A percentile compares a stretch with the other conserved stretches of the same genome.
Conservation (phyloP, 1,140 invertebrate genomes). For the Anadara kagoshimensis region DNA sequence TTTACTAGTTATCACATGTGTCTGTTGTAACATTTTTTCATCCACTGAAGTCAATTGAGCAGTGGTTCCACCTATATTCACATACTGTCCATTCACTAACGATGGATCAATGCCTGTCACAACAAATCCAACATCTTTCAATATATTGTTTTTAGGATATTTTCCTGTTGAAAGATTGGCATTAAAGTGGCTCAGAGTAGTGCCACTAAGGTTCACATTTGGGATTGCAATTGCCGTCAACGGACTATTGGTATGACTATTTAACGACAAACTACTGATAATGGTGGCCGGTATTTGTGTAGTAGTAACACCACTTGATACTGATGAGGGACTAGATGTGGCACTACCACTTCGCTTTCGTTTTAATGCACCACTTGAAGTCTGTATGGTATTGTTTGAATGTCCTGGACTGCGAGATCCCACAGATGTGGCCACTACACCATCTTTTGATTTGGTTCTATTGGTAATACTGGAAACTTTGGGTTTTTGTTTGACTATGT, state of each 20-base stretch:
- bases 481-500: constrained; percentile 46
- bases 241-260: constrained; percentile 48
- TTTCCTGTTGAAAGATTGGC: constrained; percentile 50
- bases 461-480: constrained; percentile 35
- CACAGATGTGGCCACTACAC: constrained; percentile 11
- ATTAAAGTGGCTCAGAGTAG: constrained; percentile 55
- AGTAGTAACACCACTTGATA: constrained; percentile 14
- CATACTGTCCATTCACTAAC: constrained; percentile 61
- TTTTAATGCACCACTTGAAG: constrained; percentile 33
- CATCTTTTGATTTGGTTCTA: constrained; percentile 38
- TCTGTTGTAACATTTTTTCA: constrained; percentile 46
- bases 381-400: constrained; percentile 23
- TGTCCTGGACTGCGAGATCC: constrained; percentile 34
- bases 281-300: constrained; percentile 8
- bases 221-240: constrained; percentile 63
- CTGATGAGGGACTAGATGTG: constrained; percentile 34
- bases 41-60: constrained; percentile 37
- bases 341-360: constrained; percentile 53
- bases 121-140: constrained; percentile 63
- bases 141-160: constrained; percentile 53
- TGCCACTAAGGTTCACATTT: constrained; percentile 59
- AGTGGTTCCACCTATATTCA: constrained; percentile 60
- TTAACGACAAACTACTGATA: constrained; percentile 34
- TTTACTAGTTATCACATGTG: constrained; percentile 41
- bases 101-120: constrained; percentile 63